Evolutionary conservation across 2,797 vertebrate species (phyloP).

Genomic region (Acropternis orthonyx): DNA sequence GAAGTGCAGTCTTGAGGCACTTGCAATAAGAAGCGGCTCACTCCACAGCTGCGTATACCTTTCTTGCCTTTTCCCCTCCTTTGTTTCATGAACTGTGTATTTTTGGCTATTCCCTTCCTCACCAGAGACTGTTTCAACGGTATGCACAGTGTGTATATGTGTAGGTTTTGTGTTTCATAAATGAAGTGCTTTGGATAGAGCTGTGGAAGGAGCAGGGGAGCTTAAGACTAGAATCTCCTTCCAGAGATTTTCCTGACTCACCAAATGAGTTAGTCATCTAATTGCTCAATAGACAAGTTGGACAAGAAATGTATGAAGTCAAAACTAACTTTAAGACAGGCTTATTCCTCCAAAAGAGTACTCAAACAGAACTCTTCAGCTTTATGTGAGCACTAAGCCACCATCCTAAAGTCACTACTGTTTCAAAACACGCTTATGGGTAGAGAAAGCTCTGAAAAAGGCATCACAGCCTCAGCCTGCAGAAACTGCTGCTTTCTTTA

Average conservation of each 20-base stretch:
- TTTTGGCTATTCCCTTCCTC: neutral
- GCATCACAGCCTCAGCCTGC: neutral
- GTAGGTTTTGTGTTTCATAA: neutral
- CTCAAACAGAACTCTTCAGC: neutral
- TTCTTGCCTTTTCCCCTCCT: neutral
- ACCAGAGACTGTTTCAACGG: neutral
- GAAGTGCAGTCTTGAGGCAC: neutral
- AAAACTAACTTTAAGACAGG: neutral
- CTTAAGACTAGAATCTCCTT: neutral
- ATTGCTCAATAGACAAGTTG: neutral
- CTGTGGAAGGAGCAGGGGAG: neutral
- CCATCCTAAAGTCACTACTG: neutral
- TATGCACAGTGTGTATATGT: no score
- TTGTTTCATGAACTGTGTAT: neutral
- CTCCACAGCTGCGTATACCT: neutral
- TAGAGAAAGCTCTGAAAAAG: neutral
- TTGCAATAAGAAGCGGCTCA: neutral
- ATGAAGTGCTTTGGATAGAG: neutral
- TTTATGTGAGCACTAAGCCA: neutral
- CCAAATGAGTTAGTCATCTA: neutral
- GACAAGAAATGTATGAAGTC: neutral
- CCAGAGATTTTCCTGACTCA: neutral
- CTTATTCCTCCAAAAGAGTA: neutral
- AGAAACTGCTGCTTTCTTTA: neutral
- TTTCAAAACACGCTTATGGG: neutral